Conservation (phyloP, 1,140 invertebrate species). For the Platyscapa corneri region DNA sequence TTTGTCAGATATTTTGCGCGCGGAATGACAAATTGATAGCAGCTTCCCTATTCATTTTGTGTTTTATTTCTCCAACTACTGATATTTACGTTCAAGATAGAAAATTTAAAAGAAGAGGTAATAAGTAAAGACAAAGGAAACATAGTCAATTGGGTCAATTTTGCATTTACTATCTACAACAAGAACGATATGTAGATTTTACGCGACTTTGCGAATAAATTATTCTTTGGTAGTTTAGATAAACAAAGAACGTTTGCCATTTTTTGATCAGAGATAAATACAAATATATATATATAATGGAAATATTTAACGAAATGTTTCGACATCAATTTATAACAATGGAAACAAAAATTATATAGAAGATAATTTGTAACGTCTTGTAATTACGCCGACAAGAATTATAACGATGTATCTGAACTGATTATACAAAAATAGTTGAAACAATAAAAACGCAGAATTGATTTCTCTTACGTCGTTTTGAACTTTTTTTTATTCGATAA, state of each 20-base stretch:
- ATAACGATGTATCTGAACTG: conserved; percentile 49
- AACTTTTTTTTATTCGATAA: background rate
- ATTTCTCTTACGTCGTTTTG: conserved; percentile 36
- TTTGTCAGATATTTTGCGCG: conserved; percentile 19
- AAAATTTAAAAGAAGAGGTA: conserved; percentile 9
- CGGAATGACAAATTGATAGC: background rate
- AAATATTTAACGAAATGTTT: conserved; percentile 16
- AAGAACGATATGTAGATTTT: background rate
- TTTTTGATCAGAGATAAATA: background rate
- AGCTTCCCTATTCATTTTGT: background rate
- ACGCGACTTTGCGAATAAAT: conserved; percentile 31
- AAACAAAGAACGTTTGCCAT: conserved; percentile 1
- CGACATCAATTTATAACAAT: conserved; percentile 20
- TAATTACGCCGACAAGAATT: conserved; percentile 46
- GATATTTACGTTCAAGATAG: background rate
- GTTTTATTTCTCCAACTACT: conserved; percentile 5
- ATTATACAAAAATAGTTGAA: conserved; percentile 50
- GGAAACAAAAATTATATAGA: conserved; percentile 18
- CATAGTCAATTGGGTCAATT: conserved; percentile 49
- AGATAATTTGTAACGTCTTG: conserved; percentile 46
- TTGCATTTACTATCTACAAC: conserved; percentile 40
- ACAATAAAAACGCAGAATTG: conserved; percentile 51
- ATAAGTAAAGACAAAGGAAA: conserved; percentile 25
- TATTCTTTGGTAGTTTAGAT: conserved; percentile 33
- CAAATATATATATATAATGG: conserved; percentile 2